Evolutionary conservation across 2,797 vertebrate species (phyloP), one percentile per base, ranked within the genome.

Genomic region (Scomberomorus guttatus): DNA sequence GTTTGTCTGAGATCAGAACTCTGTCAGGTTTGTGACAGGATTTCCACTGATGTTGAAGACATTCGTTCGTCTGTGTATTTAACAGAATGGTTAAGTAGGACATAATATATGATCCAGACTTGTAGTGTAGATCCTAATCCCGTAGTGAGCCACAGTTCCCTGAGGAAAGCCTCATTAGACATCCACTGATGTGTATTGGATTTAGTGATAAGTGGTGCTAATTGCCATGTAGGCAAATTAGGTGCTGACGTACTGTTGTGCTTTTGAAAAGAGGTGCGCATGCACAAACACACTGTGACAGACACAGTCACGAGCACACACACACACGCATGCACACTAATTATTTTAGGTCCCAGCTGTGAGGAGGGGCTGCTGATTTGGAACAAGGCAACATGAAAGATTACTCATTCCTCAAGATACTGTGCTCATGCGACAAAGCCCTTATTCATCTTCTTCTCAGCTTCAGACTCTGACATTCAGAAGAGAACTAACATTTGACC

Each of bases 171-270:
- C 83, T 91, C 85, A 86, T 87, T 91, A 91, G 73, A 82, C 81
- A 79, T 82, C 81, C 62, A 79, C 75, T 78, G 80, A 86, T 85
- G 85, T 90, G 85, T 83, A 75, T 48, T 74, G 84, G 84, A 92
- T 89, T 90, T 73, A 83, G 83, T 71, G 75, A 91, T 92, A 93
- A 93, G 86, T 81, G 77, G 69, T 80, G 73, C 85, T 92, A 92
- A 93, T 92, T 92, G 84, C 79, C 68, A 73, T 85, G 80, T 81
- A 78, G 74, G 82, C 77, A 89, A 89, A 90, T 85, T 83, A 83
- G 80, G 72, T 85, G 46, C 66, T 8, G n/a, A 57, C 32, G 17
- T 79, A 72, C 67, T 64, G 51, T 50, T 54, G 51, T 25, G 65
- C 66, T 66, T 83, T 88, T 77, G 13, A 84, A 74, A 63, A 66